Conservation (phyloP, 2,113 vertebrate species). For the Rhadina sibilatrix region DNA sequence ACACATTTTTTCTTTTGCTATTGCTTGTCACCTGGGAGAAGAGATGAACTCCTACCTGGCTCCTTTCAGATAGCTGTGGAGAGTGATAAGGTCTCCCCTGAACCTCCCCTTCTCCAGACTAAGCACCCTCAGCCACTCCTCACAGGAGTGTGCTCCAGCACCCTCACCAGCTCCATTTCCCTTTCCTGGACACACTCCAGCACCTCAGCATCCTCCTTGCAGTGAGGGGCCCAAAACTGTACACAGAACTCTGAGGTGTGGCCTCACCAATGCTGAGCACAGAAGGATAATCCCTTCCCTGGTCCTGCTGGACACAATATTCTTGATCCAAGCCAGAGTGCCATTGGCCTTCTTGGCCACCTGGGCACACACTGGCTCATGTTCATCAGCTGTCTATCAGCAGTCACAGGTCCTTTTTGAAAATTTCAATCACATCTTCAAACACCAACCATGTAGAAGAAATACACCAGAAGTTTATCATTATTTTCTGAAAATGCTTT, state of each 20-base stretch:
- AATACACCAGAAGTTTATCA: background rate
- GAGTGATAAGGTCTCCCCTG: background rate
- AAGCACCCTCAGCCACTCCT: background rate
- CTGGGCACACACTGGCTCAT: background rate
- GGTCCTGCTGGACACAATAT: background rate
- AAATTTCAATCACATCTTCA: background rate
- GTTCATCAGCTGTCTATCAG: background rate
- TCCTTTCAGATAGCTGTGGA: background rate
- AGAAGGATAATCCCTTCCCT: background rate
- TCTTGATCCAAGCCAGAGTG: background rate
- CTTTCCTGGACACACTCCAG: background rate
- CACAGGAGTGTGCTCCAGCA: background rate
- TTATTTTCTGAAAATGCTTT: background rate
- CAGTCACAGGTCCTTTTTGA: background rate
- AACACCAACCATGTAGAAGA: background rate
- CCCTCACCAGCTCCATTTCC: background rate
- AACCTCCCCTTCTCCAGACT: background rate
- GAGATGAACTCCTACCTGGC: no score
- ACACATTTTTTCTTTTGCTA: background rate
- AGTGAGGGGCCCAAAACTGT: background rate
- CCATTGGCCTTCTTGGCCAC: background rate
- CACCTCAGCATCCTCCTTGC: background rate
- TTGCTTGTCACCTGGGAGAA: background rate
- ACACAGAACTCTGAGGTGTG: background rate
- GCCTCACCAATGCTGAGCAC: background rate